Evolutionary conservation across 2,797 vertebrate species (phyloP), one percentile per base, ranked within the genome.

Genomic region (Megaceryle alcyon): DNA sequence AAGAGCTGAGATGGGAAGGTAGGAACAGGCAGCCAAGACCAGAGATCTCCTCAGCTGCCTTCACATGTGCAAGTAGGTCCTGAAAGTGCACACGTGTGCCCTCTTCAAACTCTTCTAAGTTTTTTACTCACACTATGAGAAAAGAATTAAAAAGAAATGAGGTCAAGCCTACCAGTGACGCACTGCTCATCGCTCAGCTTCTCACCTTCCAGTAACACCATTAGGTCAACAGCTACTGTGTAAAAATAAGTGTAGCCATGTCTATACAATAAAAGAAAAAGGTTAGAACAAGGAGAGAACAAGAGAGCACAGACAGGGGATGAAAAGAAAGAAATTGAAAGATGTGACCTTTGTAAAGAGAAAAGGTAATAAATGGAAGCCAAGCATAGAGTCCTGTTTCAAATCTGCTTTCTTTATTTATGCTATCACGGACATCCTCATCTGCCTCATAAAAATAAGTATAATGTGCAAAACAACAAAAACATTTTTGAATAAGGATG

Each of bases 131-230:
- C 61, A 51, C 31, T 49, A 2, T 37, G 83, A 46, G 49, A 72
- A 76, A 76, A 57, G 29, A 88, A 90, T 72, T 90, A 12, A 46
- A 84, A 92, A 83, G 33, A 95, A 96, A 95, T 19, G 17, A 95
- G 92, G 88, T 69, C 94, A 93, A 94, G 29, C 49, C 63, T 86
- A 39, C 26, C 25, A 79, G 61, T 93, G 86, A 95, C 4, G 4
- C 86, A 90, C n/a, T 82, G 39, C 66, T 94, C 54, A 79, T 61
- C 88, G 84, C 75, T 95, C 92, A 94, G 28, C 23, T 96, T 95
- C 92, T 88, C 95, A 94, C 85, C 51, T 95, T 78, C 59, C 72
- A 61, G 46, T 88, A 86, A 92, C 89, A 88, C 71, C 49, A 41
- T 66, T 44, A 82, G 35, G 92, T 73, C 48, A 54, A 92, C 88